Percentiles rank a stretch among this genome's conserved stretches.
These are phyloP conservation scores for Mixornis gularis DNA, from an alignment of 2,113 vertebrate species.

Conservation along the genomic window DNA sequence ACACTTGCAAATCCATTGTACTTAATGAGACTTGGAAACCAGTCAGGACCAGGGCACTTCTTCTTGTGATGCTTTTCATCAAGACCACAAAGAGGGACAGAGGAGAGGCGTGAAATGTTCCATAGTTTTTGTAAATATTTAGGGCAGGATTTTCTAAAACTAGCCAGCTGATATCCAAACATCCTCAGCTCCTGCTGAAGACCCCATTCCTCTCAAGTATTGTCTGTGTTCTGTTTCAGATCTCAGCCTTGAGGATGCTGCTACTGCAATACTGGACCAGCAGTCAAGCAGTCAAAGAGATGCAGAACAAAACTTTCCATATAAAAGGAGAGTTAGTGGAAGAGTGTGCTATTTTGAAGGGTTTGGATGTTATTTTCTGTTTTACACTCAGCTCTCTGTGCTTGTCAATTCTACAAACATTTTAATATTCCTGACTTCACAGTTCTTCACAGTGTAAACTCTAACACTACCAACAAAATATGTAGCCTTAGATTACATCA, in stretches of 20 bases:
- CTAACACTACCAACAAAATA: background rate
- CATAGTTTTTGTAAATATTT: slow-evolving; percentile 43
- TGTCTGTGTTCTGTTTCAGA: background rate
- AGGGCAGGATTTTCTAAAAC: slow-evolving; percentile 22
- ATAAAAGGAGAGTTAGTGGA: background rate
- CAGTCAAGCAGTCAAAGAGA: background rate
- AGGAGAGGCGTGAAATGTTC: slow-evolving; percentile 16
- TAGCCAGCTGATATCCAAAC: slow-evolving; percentile 4
- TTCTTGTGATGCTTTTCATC: slow-evolving; percentile 37
- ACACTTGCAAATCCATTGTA: slow-evolving; percentile 41
- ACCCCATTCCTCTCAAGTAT: background rate
- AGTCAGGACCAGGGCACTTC: slow-evolving; percentile 30
- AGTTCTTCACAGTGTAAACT: background rate
- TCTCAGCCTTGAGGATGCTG: background rate
- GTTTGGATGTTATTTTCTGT: background rate
- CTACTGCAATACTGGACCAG: background rate
- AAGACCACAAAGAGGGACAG: slow-evolving; percentile 11
- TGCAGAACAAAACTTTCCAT: background rate
- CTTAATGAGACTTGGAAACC: slow-evolving; percentile 59
- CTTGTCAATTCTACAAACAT: slow-evolving; percentile 16
- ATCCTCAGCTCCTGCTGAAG: background rate
- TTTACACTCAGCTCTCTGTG: background rate
- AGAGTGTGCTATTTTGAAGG: background rate
- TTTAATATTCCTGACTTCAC: slow-evolving; percentile 19
- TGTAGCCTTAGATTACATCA: background rate